A percentile compares a stretch with the other conserved stretches of the same genome.
Conservation (phyloP, 2,797 vertebrate genomes). For the Xenentodon cancila region DNA sequence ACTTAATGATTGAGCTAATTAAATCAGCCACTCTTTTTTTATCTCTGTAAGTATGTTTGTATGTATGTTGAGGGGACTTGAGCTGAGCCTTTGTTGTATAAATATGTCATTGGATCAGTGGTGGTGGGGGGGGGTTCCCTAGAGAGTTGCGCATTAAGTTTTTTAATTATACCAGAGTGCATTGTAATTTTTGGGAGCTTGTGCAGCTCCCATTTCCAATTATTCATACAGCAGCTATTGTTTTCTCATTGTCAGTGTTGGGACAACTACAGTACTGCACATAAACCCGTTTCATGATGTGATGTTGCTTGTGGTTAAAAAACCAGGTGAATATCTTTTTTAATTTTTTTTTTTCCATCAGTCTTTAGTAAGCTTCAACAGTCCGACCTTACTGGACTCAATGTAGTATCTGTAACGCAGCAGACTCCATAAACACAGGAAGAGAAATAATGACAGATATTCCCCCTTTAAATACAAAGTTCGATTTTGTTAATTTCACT, state of each 20-base stretch:
- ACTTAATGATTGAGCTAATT: constrained; percentile 82
- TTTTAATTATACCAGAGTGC: constrained; percentile 22
- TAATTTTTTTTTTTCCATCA: neutral
- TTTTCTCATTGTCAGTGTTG: neutral
- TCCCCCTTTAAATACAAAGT: constrained; percentile 17
- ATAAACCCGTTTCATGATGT: too few species aligned
- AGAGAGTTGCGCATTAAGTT: constrained; percentile 33
- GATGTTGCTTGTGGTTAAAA: neutral
- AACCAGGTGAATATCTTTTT: neutral
- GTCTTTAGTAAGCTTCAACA: too few species aligned
- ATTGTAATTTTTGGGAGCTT: constrained; percentile 19
- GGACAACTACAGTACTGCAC: too few species aligned
- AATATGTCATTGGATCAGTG: constrained; percentile 68
- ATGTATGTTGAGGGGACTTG: constrained; percentile 61
- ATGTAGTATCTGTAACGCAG: neutral
- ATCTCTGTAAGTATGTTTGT: constrained; percentile 61
- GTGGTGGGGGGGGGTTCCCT: constrained; percentile 28
- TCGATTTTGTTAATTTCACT: constrained; percentile 4
- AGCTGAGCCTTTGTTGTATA: constrained; percentile 73
- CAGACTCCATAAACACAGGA: constrained; percentile 13
- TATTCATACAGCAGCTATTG: constrained; percentile 37
- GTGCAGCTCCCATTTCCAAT: constrained; percentile 12
- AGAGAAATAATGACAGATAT: constrained; percentile 23
- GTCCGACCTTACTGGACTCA: too few species aligned
- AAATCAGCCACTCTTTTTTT: constrained; percentile 75